These are phyloP conservation scores for Myanophis thanlyinensis DNA, from an alignment of 2,113 vertebrate species.

Conservation along the genomic window DNA sequence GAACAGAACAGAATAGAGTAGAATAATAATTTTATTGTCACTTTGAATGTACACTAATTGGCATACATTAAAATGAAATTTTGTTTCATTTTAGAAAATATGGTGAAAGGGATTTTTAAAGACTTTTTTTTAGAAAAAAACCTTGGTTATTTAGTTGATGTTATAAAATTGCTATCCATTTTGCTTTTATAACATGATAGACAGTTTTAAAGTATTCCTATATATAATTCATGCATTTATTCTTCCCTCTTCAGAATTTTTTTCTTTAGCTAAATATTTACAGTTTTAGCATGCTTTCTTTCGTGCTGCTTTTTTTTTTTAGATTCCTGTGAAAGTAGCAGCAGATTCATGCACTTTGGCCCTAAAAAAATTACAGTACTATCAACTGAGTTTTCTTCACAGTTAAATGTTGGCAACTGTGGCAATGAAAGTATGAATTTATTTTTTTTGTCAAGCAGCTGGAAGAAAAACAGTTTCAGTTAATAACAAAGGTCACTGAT, in stretches of 20 bases:
- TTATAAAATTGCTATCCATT: neutral
- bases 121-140: neutral
- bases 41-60: too few relatives aligned
- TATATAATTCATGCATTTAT: neutral
- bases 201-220: neutral
- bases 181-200: neutral
- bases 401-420: conserved; percentile 23
- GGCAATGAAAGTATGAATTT: conserved; percentile 41
- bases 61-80: too few relatives aligned
- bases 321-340: neutral
- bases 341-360: neutral
- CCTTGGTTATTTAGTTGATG: neutral
- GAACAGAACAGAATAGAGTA: too few relatives aligned
- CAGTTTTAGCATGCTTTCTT: neutral
- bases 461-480: conserved; percentile 31
- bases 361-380: neutral
- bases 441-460: conserved; percentile 29
- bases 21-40: too few relatives aligned
- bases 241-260: neutral
- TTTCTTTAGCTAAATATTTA: neutral
- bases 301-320: neutral
- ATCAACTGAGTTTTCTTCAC: conserved; percentile 11
- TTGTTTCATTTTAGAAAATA: neutral
- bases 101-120: neutral
- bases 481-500: conserved; percentile 67